Conservation (phyloP, 2,113 vertebrate genomes). For the Helogale parvula region DNA sequence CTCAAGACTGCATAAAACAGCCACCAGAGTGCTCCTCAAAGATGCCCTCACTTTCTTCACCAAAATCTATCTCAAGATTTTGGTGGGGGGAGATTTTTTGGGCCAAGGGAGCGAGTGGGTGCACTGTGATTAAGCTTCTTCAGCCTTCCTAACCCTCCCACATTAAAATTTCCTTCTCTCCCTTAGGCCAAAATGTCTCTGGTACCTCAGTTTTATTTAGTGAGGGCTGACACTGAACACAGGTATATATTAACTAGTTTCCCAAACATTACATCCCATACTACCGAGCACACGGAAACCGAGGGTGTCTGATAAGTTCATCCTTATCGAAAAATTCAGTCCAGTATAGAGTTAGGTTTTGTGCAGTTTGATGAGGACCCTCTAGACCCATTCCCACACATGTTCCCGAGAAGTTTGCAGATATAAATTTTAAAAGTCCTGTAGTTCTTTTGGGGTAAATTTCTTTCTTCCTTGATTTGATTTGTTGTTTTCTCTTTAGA, state of each 20-base stretch:
- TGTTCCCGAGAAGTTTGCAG: not conserved
- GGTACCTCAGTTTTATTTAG: not conserved
- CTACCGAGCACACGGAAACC: not conserved
- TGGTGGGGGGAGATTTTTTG: not conserved
- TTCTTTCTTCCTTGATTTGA: not conserved
- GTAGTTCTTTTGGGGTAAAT: slow-evolving; percentile 1
- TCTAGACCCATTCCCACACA: slow-evolving; percentile 8
- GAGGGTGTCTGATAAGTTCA: not conserved
- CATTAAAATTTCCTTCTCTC: not conserved
- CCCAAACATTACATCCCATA: not conserved
- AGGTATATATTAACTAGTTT: not conserved
- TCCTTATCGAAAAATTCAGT: not conserved
- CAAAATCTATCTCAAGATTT: not conserved
- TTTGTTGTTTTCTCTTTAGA: slow-evolving; percentile 39
- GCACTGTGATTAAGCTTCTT: not conserved
- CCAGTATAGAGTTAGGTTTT: not conserved
- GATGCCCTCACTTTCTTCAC: not conserved
- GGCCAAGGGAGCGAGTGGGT: not conserved
- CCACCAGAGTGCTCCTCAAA: not conserved
- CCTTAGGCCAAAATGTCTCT: not conserved
- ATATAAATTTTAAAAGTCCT: not conserved
- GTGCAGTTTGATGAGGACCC: not conserved
- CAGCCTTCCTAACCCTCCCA: not conserved
- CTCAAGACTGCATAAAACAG: not conserved
- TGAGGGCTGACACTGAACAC: not conserved